Evolutionary conservation across 1,140 invertebrate genomes (phyloP).

Genomic region (Carcinoscorpius rotundicauda): DNA sequence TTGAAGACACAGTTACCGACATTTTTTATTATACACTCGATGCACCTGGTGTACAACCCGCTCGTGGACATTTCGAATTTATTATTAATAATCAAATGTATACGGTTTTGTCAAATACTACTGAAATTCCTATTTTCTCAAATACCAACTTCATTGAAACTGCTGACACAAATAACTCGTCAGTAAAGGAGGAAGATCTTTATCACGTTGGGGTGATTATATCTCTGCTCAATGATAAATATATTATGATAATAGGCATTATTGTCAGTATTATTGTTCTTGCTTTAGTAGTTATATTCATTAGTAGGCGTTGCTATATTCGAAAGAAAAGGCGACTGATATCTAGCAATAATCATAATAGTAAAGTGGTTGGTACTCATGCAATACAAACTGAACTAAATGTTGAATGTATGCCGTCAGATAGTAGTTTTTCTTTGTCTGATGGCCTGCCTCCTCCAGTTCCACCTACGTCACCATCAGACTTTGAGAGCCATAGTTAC

Average conservation of each 20-base stretch:
- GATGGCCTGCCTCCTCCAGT: constrained; percentile 24
- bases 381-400: constrained; percentile 20
- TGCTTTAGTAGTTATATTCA: constrained; percentile 50
- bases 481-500: constrained; percentile 12
- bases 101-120: no score
- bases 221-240: constrained; percentile 48
- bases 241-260: constrained; percentile 44
- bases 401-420: constrained; percentile 18
- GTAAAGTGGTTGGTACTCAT: constrained; percentile 34
- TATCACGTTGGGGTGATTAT: constrained; percentile 38
- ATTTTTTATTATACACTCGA: constrained; percentile 47
- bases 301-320: constrained; percentile 37
- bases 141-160: no score
- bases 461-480: constrained; percentile 23
- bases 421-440: constrained; percentile 19
- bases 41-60: constrained; percentile 64
- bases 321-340: constrained; percentile 27
- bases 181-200: constrained; percentile 21
- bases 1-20: constrained; percentile 17
- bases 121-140: no score
- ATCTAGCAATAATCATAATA: constrained; percentile 34
- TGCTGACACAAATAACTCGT: background rate
- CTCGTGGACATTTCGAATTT: constrained; percentile 49
- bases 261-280: constrained; percentile 51
- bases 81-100: constrained; percentile 48